Conservation (phyloP, 2,113 vertebrate species). For the Ciconia stormi region DNA sequence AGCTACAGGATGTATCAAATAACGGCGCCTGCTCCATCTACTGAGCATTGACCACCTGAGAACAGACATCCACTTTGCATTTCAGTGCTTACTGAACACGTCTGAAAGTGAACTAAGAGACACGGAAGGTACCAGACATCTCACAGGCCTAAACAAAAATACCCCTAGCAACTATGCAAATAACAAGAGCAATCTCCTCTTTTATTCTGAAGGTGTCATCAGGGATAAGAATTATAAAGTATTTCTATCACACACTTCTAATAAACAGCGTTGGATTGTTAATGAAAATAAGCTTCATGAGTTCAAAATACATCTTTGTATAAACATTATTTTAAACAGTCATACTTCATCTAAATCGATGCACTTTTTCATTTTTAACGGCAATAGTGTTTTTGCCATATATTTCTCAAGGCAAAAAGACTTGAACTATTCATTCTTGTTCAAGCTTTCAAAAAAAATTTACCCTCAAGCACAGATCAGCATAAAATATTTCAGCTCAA, state of each 20-base stretch:
- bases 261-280: neutral
- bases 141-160: neutral
- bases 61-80: neutral
- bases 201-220: neutral
- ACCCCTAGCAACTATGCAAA: neutral
- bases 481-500: slow-evolving; percentile 11
- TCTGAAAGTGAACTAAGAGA: neutral
- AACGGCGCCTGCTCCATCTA: accelerated
- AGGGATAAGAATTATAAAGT: neutral
- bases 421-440: neutral
- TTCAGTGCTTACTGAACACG: neutral
- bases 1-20: neutral
- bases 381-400: neutral
- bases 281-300: neutral
- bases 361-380: neutral
- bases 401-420: neutral
- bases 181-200: neutral
- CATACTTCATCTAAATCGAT: neutral
- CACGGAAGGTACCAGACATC: neutral
- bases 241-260: neutral
- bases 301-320: neutral
- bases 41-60: neutral
- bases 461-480: neutral
- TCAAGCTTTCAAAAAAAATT: neutral
- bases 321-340: neutral